Evolutionary conservation across 2,888 invertebrate species (phyloP).

Genomic region (Tetragnatha montana): DNA sequence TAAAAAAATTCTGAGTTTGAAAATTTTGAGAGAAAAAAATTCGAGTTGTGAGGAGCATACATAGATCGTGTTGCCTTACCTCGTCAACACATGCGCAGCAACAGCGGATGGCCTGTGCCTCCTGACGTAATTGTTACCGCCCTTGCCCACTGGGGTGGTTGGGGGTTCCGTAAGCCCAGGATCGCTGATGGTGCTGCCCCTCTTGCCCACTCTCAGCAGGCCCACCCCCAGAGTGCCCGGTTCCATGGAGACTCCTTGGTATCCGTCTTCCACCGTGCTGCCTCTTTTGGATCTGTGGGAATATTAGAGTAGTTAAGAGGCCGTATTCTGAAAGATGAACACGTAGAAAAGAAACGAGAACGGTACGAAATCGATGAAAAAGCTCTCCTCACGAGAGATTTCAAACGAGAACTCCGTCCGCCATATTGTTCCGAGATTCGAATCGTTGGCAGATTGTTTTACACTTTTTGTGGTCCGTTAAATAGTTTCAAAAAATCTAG

Average conservation of each 20-base stretch:
- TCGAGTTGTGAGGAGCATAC: too few relatives aligned
- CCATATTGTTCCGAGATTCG: too few relatives aligned
- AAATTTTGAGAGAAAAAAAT: too few relatives aligned
- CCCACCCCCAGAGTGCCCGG: background rate
- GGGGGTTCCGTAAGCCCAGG: conserved; percentile 6
- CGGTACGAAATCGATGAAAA: too few relatives aligned
- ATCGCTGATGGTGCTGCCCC: conserved; percentile 34
- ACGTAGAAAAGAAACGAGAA: too few relatives aligned
- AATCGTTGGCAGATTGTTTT: too few relatives aligned
- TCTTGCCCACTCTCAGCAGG: background rate
- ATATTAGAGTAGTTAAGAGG: background rate
- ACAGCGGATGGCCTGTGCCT: conserved; percentile 38
- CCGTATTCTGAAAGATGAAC: too few relatives aligned
- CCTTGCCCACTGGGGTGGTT: background rate
- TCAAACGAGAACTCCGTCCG: too few relatives aligned
- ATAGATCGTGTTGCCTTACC: conserved; percentile 14
- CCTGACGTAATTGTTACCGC: conserved; percentile 11
- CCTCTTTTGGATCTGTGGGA: conserved; percentile 13
- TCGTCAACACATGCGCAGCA: conserved; percentile 38
- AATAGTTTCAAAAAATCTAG: too few relatives aligned
- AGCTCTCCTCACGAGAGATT: too few relatives aligned
- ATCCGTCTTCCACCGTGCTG: background rate
- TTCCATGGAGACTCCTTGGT: background rate
- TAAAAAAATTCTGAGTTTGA: too few relatives aligned
- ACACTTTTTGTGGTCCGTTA: too few relatives aligned